A percentile compares a stretch with the other conserved stretches of the same genome.
Conservation (phyloP, 2,888 invertebrate genomes). For the Drosophila mettleri region DNA sequence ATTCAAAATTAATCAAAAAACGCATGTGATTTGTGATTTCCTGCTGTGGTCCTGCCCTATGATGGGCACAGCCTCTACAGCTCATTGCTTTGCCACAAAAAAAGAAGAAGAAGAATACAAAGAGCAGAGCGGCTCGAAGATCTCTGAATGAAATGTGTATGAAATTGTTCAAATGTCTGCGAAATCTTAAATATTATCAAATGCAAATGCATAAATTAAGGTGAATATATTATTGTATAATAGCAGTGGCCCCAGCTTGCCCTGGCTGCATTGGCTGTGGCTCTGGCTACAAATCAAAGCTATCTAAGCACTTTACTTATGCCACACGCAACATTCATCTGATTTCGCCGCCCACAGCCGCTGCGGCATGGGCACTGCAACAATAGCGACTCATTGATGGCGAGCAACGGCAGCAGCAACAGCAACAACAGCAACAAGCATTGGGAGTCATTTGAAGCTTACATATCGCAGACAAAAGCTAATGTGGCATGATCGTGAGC, state of each 20-base stretch:
- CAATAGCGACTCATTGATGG: slow-evolving; percentile 46
- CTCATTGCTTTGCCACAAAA: background rate
- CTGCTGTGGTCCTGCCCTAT: slow-evolving; percentile 70
- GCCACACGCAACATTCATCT: slow-evolving; percentile 19
- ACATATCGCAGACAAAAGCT: slow-evolving; percentile 34
- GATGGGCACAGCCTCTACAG: background rate
- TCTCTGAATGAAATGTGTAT: background rate
- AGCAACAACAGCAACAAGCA: slow-evolving; percentile 9
- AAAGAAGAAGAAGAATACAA: background rate
- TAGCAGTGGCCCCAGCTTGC: no score
- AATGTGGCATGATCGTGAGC: slow-evolving; percentile 65
- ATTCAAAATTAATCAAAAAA: slow-evolving; percentile 84
- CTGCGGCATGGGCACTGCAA: slow-evolving; percentile 8
- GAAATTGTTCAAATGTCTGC: background rate
- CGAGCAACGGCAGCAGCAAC: background rate
- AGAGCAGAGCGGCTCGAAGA: no score
- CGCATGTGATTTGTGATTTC: slow-evolving; percentile 83
- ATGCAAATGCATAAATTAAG: background rate
- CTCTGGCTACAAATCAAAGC: slow-evolving; percentile 4
- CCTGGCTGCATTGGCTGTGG: background rate
- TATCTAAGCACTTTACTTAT: background rate
- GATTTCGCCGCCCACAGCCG: slow-evolving; percentile 20
- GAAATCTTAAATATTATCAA: background rate
- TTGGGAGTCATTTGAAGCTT: slow-evolving; percentile 38
- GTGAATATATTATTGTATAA: background rate